phyloP scores from a whole-genome alignment of 2,888 invertebrate genomes.

The Sthenelais limicola region DNA sequence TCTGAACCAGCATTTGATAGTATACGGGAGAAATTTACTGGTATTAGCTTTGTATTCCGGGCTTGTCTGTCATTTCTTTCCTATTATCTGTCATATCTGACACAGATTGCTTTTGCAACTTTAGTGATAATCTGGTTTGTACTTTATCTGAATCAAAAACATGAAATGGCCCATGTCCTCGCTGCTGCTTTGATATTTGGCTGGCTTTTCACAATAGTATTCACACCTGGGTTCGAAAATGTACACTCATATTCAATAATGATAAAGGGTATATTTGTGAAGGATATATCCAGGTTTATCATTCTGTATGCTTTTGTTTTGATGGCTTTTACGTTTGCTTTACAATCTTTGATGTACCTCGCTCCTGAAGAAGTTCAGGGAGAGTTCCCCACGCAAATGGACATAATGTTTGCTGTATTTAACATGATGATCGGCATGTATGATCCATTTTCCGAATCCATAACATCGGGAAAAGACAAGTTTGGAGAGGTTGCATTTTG shows the following conservation, averaged over 20 bases:
- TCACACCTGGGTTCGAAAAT: slow-evolving; percentile 66
- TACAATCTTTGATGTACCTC: slow-evolving; percentile 65
- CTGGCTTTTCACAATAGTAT: slow-evolving; percentile 67
- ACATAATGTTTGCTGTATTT: slow-evolving; percentile 65
- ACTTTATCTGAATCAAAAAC: slow-evolving; percentile 52
- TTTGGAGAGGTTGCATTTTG: slow-evolving; percentile 54
- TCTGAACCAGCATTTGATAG: too few species aligned
- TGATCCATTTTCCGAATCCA: slow-evolving; percentile 60
- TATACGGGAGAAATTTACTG: too few species aligned
- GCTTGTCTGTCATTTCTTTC: too few species aligned
- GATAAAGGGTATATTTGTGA: slow-evolving; percentile 66
- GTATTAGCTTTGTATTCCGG: too few species aligned
- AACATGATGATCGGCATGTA: slow-evolving; percentile 70
- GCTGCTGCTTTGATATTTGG: slow-evolving; percentile 64
- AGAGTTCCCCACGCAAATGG: slow-evolving; percentile 55
- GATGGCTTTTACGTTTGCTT: slow-evolving; percentile 66
- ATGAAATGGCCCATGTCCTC: slow-evolving; percentile 62
- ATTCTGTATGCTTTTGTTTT: slow-evolving; percentile 67
- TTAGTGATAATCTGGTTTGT: slow-evolving; percentile 62
- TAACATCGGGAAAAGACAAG: too few species aligned
- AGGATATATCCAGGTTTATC: slow-evolving; percentile 66
- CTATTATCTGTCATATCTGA: slow-evolving; percentile 36
- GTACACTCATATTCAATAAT: slow-evolving; percentile 69
- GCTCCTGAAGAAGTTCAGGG: slow-evolving; percentile 52
- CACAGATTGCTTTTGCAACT: slow-evolving; percentile 54